Percentiles rank a stretch among this genome's conserved stretches.
Conservation (phyloP, 2,113 vertebrate species). For the Smithornis capensis region DNA sequence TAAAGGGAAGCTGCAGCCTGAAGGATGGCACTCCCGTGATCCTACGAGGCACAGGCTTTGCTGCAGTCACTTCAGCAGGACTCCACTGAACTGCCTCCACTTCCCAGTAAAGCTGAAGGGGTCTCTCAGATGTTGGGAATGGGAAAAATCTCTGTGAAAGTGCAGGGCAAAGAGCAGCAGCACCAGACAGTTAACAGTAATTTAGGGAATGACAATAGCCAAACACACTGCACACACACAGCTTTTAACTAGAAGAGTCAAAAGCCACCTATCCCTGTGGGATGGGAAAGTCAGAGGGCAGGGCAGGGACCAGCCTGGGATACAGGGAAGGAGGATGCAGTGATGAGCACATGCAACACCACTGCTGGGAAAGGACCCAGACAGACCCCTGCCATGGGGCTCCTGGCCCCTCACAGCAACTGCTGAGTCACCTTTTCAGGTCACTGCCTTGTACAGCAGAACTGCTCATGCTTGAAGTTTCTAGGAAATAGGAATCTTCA, state of each 20-base stretch:
- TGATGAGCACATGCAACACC: background rate
- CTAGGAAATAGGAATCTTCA: background rate
- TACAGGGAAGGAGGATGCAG: accelerated
- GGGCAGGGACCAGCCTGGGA: background rate
- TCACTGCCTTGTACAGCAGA: background rate
- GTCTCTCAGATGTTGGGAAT: background rate
- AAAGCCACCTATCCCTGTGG: background rate
- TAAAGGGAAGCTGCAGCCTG: background rate
- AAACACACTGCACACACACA: background rate
- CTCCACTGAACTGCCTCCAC: background rate
- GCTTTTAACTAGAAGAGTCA: background rate
- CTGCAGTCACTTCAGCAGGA: background rate
- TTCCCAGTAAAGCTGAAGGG: background rate
- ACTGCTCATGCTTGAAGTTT: background rate
- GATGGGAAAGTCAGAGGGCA: background rate
- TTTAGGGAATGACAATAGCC: background rate
- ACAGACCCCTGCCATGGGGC: accelerated
- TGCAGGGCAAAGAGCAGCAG: background rate
- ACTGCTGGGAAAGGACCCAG: background rate
- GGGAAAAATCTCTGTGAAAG: background rate
- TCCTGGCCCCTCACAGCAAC: background rate
- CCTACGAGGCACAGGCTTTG: background rate
- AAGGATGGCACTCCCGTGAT: background rate
- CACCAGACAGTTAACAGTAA: background rate
- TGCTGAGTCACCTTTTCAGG: background rate